Percentiles rank a stretch among this genome's conserved stretches.
Evolutionary conservation across 2,888 invertebrate species (phyloP).

Genomic region (Phymatocera aterrima): DNA sequence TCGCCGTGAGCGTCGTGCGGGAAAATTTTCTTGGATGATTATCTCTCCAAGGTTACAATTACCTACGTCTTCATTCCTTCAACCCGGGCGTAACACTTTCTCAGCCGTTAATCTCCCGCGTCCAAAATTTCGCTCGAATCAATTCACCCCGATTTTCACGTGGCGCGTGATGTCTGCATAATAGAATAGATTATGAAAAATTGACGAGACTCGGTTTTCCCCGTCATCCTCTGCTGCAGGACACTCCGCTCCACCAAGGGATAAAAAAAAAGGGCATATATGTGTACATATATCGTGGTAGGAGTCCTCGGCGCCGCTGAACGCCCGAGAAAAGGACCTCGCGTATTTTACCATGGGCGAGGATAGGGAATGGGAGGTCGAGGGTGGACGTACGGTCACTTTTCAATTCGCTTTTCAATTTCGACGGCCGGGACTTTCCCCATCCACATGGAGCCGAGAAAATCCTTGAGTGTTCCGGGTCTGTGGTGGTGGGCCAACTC

Average conservation of each 20-base stretch:
- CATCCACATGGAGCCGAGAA: constrained; percentile 52
- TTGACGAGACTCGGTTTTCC: background rate
- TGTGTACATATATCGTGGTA: background rate
- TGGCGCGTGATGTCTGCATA: background rate
- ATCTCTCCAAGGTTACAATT: constrained; percentile 7
- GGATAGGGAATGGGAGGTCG: constrained; percentile 32
- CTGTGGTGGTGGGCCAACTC: constrained; percentile 24
- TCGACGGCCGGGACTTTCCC: constrained; percentile 50
- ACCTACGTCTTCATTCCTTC: constrained; percentile 12
- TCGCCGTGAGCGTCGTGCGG: background rate
- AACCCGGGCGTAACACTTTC: constrained; percentile 40
- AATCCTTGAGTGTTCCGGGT: constrained; percentile 46
- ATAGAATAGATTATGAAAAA: constrained; percentile 27
- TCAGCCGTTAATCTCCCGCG: constrained; percentile 19
- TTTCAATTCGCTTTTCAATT: constrained; percentile 54
- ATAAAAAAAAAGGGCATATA: background rate
- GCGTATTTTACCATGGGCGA: constrained; percentile 33
- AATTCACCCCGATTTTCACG: background rate
- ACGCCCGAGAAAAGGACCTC: constrained; percentile 34
- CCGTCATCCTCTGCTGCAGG: background rate
- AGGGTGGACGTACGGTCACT: constrained; percentile 45
- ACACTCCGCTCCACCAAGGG: constrained; percentile 2
- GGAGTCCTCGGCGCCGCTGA: constrained; percentile 12
- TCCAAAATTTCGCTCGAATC: background rate
- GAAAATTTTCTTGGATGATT: constrained; percentile 10